Base-by-base conservation (phyloP, 2,797 vertebrate species). In the Psittacula echo region DNA sequence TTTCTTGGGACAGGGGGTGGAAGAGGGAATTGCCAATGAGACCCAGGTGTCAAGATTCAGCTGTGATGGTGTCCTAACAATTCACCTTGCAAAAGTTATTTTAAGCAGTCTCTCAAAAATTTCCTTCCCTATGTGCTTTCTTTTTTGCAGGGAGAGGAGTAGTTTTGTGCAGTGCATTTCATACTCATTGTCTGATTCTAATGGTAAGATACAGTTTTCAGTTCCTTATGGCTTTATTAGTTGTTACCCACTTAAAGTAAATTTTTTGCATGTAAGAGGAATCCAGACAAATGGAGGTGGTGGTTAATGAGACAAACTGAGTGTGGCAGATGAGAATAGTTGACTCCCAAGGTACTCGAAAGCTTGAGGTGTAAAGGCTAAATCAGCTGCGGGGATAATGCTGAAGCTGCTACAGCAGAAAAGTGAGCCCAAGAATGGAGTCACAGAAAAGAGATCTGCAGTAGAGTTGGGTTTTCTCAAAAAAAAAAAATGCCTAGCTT, bases 51-150 rank as follows among this genome's bases (percentile, higher is more conserved):
- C 27, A 61, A 16, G 5, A 80, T 54, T 90, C 27, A 74, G 19
- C 27, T 89, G 50, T 51, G 70, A 87, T 3, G 5, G 4, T 58
- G 26, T 13, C 24, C 34, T 53, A 62, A 17, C 32, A 76, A 86
- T 51, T 77, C 41, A 74, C 50, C 11, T 21, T n/a, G 32, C 4
- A 48, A 29, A 79, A 85, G 12, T 50, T 61, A 16, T 37, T 18
- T 61, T 64, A 61, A 64, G 17, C 10, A 80, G 14, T 5, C 21
- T 74, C 24, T 87, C 20, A 72, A 19, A 87, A 83, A 5, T 1
- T 6, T 26, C 3, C 1, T 45, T 89, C 12, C 6, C 26, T 8
- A 51, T 37, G 1, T 15, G 12, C 4, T 56, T 3, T 0, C 17
- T 74, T 64, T 27, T 24, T 83, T 2, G 0, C 2, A 61, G 12